Evolutionary conservation across 1,140 invertebrate genomes (phyloP), one percentile per base, ranked within the genome.

Genomic region (Belonocnema kinseyi): DNA sequence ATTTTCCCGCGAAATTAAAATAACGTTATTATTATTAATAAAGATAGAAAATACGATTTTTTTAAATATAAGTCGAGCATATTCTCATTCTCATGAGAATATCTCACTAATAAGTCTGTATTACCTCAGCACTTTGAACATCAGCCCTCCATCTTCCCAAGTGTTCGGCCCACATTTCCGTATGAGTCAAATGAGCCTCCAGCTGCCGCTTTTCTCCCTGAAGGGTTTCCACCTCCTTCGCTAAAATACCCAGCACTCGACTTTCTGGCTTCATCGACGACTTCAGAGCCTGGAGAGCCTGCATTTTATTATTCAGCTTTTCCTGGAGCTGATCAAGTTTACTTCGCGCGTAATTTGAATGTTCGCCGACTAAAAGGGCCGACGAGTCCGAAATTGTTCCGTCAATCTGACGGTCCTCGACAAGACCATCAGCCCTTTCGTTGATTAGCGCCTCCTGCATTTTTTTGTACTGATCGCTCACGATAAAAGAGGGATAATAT

Each of bases 111-210:
- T 26, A 76, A 46, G 40, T 46, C 40, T 46, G 1, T 6, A 70
- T 79, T 90, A 97, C 95, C 91, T 97, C 95, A 14, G 95, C 95
- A 83, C 94, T 96, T 87, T 97, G 95, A 8, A 98, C 95, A 70
- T 94, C 93, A 10, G 96, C 96, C 80, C 94, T 93, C 97, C 97
- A 98, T 76, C 93, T 93, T 21, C 97, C 97, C 74, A 97, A 92
- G 89, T 98, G 96, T 82, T 97, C 96, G 3, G 95, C 96, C 97
- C 97, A 98, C 70, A 95, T 94, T 91, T 97, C 96, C 0, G 97
- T 97, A 52, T 97, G 93, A n/a, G 94, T 93, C 50, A 98, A 92
- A 91, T 98, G 97, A 1, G 95, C 95, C 87, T 97, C 96, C 14
- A 97, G 87, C 77, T 96, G 93, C 74, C 95, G 90, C 85, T 95